Conservation (phyloP, 2,113 vertebrate genomes). For the Passer domesticus region DNA sequence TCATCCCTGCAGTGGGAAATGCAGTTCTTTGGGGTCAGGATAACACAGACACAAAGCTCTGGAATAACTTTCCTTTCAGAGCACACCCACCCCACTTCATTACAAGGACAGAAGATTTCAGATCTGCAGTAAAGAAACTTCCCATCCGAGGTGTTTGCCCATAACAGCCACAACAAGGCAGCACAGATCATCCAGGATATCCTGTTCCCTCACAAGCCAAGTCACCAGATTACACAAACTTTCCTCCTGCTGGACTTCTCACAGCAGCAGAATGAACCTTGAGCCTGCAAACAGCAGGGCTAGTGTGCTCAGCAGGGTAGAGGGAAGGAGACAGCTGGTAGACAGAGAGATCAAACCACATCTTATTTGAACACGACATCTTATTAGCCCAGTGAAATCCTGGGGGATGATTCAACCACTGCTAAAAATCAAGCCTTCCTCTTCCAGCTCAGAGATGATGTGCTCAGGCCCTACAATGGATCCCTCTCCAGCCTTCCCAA, state of each 20-base stretch:
- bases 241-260: background rate
- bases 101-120: background rate
- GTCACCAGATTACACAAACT: constrained; percentile 55
- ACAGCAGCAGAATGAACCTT: constrained; percentile 37
- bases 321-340: background rate
- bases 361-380: background rate
- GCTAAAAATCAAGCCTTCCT: background rate
- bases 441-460: background rate
- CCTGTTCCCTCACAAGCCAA: constrained; percentile 46
- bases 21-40: background rate
- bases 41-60: background rate
- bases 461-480: background rate
- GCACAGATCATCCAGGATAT: constrained; percentile 63
- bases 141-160: background rate
- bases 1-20: background rate
- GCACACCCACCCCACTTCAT: background rate
- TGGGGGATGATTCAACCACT: background rate
- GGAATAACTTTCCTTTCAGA: background rate
- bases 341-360: background rate
- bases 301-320: background rate
- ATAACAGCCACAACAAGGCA: background rate
- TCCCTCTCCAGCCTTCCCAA: background rate
- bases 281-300: constrained; percentile 27
- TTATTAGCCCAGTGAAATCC: constrained; percentile 12
- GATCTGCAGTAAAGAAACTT: background rate